These are phyloP conservation scores for Pilophorus perplexus DNA, from an alignment of 2,888 invertebrate species.

Conservation along the genomic window DNA sequence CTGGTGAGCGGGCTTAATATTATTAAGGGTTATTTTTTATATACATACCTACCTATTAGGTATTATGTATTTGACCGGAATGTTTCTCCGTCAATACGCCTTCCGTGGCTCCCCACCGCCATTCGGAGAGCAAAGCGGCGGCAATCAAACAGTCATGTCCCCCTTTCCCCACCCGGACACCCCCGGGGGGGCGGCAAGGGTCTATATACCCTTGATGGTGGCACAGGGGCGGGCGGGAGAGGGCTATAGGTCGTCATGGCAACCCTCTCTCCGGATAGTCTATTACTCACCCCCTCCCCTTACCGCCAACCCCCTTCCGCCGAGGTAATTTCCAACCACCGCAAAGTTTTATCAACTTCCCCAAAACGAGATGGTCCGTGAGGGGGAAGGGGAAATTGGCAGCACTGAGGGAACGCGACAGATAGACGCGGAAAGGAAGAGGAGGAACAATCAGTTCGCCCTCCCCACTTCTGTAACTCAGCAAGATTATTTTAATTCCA, in stretches of 20 bases:
- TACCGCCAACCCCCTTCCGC: background rate
- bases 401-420: background rate
- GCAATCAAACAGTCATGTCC: constrained; percentile 34
- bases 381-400: background rate
- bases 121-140: constrained; percentile 25
- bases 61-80: too few relatives aligned
- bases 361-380: constrained; percentile 15
- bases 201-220: too few relatives aligned
- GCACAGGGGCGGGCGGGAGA: too few relatives aligned
- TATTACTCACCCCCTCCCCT: constrained; percentile 27
- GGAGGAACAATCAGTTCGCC: background rate
- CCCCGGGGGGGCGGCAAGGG: background rate
- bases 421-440: background rate
- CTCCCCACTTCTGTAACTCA: constrained; percentile 10
- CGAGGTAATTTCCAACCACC: constrained; percentile 30
- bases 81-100: too few relatives aligned
- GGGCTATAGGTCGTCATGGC: constrained; percentile 32
- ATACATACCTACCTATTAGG: too few relatives aligned
- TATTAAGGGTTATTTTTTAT: too few relatives aligned
- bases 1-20: too few relatives aligned
- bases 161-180: background rate
- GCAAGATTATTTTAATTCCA: constrained; percentile 25
- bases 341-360: constrained; percentile 38
- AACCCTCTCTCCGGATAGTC: constrained; percentile 34
- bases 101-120: too few relatives aligned